A percentile compares a stretch with the other conserved stretches of the same genome.
These are phyloP conservation scores for Prinia subflava DNA, from an alignment of 2,113 vertebrate species.

Conservation along the genomic window DNA sequence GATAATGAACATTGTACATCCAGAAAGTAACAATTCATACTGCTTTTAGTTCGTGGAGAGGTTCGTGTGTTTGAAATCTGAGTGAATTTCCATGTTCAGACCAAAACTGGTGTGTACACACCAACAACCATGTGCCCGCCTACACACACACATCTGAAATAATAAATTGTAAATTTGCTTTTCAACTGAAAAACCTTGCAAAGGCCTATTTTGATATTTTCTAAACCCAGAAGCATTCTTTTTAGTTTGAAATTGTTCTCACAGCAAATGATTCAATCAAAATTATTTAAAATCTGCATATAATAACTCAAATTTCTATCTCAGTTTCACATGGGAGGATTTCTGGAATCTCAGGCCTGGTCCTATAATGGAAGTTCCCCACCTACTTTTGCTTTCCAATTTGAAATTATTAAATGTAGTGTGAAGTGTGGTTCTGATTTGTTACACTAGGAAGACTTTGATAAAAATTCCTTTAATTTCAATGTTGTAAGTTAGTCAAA, in stretches of 20 bases:
- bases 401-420: not conserved
- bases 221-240: not conserved
- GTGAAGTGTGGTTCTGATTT: not conserved
- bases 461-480: not conserved
- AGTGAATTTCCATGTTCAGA: not conserved
- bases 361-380: not conserved
- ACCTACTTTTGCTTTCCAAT: not conserved
- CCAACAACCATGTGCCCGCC: not conserved
- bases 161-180: not conserved
- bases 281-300: not conserved
- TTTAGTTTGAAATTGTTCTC: not conserved
- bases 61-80: not conserved
- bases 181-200: not conserved
- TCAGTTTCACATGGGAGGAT: not conserved
- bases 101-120: accelerated
- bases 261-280: not conserved
- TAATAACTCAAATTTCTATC: not conserved
- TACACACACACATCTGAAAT: not conserved
- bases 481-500: not conserved
- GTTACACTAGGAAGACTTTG: not conserved
- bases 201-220: not conserved
- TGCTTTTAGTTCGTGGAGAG: not conserved
- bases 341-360: not conserved
- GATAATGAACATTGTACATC: not conserved
- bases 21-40: not conserved